phyloP scores from a whole-genome alignment of 2,888 invertebrate species.

The Drosophila flavopinicola region DNA sequence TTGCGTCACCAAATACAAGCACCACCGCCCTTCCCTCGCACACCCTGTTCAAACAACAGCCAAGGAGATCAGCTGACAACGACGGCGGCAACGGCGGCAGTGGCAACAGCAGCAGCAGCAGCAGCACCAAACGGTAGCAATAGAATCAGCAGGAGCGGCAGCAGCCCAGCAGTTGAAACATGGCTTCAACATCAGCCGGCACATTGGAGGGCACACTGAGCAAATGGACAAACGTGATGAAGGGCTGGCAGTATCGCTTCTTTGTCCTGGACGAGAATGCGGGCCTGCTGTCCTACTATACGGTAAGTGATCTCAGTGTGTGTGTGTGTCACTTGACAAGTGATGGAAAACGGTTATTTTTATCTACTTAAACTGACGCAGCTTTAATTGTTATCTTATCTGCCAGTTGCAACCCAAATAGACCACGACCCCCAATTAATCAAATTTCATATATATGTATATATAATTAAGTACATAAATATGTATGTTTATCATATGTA shows the following conservation, averaged over 20 bases:
- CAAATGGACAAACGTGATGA: slow-evolving; percentile 85
- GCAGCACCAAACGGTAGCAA: background rate
- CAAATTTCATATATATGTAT: slow-evolving; percentile 23
- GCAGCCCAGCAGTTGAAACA: slow-evolving; percentile 27
- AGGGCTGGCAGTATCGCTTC: slow-evolving; percentile 99
- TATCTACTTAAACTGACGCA: slow-evolving; percentile 37
- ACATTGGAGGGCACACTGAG: slow-evolving; percentile 84
- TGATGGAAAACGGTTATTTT: slow-evolving; percentile 17
- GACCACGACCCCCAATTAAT: slow-evolving; percentile 32
- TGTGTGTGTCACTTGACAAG: slow-evolving; percentile 8
- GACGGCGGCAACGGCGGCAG: slow-evolving; percentile 16
- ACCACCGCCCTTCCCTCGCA: slow-evolving; percentile 18
- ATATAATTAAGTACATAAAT: background rate
- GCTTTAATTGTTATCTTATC: slow-evolving; percentile 52
- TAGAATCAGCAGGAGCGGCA: slow-evolving; percentile 3
- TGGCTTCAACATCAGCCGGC: slow-evolving; percentile 59
- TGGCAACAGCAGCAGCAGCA: slow-evolving; percentile 12
- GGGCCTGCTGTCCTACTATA: slow-evolving; percentile 98
- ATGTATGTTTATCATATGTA: background rate
- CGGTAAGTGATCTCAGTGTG: slow-evolving; percentile 91
- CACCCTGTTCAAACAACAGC: slow-evolving; percentile 7
- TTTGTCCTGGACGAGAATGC: slow-evolving; percentile 99
- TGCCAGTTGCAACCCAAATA: slow-evolving; percentile 25
- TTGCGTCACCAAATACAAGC: slow-evolving; percentile 40
- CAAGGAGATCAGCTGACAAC: slow-evolving; percentile 53